phyloP scores from a whole-genome alignment of 1,140 invertebrate genomes.

The Propsilocerus akamusi region DNA sequence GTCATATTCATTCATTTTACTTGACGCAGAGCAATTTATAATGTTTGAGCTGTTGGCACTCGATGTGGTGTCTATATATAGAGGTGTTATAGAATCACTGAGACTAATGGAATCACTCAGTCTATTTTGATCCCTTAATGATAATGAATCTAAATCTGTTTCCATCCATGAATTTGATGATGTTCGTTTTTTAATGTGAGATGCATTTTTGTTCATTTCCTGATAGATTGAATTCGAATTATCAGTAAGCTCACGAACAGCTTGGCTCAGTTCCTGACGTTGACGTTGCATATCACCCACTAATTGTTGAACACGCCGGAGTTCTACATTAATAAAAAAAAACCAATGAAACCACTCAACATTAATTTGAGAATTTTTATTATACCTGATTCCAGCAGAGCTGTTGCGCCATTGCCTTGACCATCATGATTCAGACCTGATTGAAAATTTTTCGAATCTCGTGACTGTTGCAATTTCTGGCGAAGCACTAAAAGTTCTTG shows the following conservation, averaged over 20 bases:
- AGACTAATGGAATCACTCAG: conserved; percentile 14
- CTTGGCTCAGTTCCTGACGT: conserved; percentile 59
- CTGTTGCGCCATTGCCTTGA: conserved; percentile 29
- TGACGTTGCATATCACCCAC: conserved; percentile 69
- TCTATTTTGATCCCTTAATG: conserved; percentile 26
- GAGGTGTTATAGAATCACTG: conserved; percentile 22
- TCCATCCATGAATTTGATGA: conserved; percentile 54
- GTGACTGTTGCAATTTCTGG: conserved; percentile 60
- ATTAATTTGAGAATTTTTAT: not conserved
- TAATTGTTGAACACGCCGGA: conserved; percentile 61
- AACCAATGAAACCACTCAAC: not conserved
- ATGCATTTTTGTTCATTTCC: conserved; percentile 21
- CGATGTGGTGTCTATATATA: conserved; percentile 31
- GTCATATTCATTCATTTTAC: conserved; percentile 16
- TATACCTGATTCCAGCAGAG: conserved; percentile 43
- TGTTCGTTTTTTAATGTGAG: conserved; percentile 25
- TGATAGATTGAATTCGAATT: conserved; percentile 33
- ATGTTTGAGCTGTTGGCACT: conserved; percentile 6
- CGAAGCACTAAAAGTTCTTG: conserved; percentile 68
- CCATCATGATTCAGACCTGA: conserved; percentile 14
- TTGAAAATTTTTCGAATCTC: conserved; percentile 13
- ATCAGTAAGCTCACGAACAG: conserved; percentile 62
- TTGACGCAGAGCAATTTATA: conserved; percentile 7
- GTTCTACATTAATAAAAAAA: conserved; percentile 27
- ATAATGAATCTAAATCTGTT: conserved; percentile 73